Evolutionary conservation across 2,113 vertebrate species (phyloP).

Genomic region (Lagopus leucura): DNA sequence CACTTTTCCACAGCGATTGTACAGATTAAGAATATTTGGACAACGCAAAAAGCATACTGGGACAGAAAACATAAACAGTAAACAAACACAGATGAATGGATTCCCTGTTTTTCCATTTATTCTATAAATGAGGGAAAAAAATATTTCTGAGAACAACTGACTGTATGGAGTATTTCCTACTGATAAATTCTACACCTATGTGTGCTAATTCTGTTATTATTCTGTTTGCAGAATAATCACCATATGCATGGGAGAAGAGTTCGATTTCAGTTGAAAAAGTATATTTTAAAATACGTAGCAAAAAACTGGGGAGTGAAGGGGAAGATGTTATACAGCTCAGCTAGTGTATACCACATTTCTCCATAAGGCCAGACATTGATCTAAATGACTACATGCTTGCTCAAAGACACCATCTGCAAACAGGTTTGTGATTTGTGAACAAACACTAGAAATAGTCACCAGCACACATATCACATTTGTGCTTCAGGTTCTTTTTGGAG

Average conservation of each 20-base stretch:
- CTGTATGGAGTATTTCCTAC: neutral
- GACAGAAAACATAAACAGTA: neutral
- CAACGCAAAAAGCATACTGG: neutral
- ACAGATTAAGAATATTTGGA: neutral
- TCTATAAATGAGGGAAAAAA: neutral
- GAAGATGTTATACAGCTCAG: neutral
- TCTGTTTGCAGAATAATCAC: neutral
- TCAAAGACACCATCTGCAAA: neutral
- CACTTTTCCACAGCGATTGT: neutral
- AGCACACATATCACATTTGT: neutral
- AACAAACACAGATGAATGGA: neutral
- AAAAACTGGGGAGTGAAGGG: fast-evolving
- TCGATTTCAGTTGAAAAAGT: neutral
- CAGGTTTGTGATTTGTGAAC: neutral
- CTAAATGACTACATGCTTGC: neutral
- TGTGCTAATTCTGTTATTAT: too few species aligned
- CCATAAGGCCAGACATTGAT: neutral
- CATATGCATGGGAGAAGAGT: neutral
- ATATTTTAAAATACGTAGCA: neutral
- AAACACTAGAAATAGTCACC: neutral
- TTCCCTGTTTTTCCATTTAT: neutral
- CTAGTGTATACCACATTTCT: neutral
- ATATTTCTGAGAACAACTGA: neutral
- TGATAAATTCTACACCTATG: neutral
- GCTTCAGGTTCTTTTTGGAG: neutral